Base-by-base conservation (phyloP, 2,113 vertebrate species). In the Girardinichthys multiradiatus region DNA sequence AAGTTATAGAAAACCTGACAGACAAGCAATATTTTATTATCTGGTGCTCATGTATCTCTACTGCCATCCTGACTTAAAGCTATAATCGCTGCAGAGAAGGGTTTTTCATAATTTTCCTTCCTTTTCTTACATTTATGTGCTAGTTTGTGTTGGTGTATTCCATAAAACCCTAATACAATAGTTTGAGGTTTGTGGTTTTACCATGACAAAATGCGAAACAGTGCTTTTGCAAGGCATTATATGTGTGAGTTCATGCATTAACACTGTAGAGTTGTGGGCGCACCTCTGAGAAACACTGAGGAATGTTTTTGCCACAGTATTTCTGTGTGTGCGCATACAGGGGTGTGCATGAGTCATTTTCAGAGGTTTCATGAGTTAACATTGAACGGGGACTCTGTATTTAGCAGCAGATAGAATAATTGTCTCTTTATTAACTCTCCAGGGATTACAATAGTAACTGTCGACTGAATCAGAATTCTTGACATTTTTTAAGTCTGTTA, bases 381-480 rank as follows among this genome's bases (percentile, higher is more conserved):
- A 86, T 85, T 72, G 70, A 85, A 65, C 81, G 42, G 82, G 73
- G 79, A 82, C 80, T 90, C 68, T 21, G 75, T 86, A 68, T 89
- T 90, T 87, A 87, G 83, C 76, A 73, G 71, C 58, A 78, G 74
- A 85, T 66, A 60, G 74, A 87, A 84, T 90, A 82, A 89, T 82
- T 86, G 76, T 88, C 84, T 88, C 82, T 68, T 87, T 77, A 83
- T 89, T 86, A 81, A 79, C 76, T 89, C 89, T 83, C 84, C 70
- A 62, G 86, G 83, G 85, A 83, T 87, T 69, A 83, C 74, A 87
- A 83, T 76, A 78, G 84, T 77, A 78, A 80, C 81, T 86, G 79
- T 88, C 86, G 79, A 80, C 82, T 63, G 82, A 85, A 83, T 88
- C 74, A 61, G 30, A 79, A 89, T 79, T 86, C 77, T 81, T 84